A percentile compares a stretch with the other conserved stretches of the same genome.
Evolutionary conservation across 2,888 invertebrate genomes (phyloP).

Genomic region (Dyspetes luteomarginatus): DNA sequence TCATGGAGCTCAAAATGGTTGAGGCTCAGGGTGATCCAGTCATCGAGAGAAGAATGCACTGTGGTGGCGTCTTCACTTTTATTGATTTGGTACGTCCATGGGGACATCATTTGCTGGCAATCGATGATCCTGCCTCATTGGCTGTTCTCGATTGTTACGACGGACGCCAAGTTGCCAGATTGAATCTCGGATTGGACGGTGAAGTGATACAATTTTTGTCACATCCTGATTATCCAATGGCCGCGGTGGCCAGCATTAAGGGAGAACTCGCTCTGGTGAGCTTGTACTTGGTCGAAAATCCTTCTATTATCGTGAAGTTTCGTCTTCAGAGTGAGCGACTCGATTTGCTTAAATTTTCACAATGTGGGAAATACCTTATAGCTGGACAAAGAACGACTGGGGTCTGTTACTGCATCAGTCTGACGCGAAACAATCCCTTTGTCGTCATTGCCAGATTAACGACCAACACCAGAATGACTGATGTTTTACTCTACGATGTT

Average conservation of each 20-base stretch:
- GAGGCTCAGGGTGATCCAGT: conserved; percentile 57
- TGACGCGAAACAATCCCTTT: conserved; percentile 63
- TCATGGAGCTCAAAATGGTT: conserved; percentile 72
- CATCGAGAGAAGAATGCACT: conserved; percentile 58
- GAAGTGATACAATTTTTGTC: conserved; percentile 69
- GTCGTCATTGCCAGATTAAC: conserved; percentile 67
- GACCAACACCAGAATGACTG: conserved; percentile 66
- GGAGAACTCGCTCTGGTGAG: conserved; percentile 76
- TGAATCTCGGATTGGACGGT: conserved; percentile 70
- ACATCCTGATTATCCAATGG: conserved; percentile 76
- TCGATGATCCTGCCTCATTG: conserved; percentile 69
- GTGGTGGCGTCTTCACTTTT: conserved; percentile 71
- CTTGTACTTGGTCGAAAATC: conserved; percentile 67
- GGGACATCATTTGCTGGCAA: conserved; percentile 75
- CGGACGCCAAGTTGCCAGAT: conserved; percentile 68
- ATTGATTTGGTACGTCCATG: conserved; percentile 77
- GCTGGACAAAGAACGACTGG: conserved; percentile 73
- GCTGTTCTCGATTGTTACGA: conserved; percentile 71
- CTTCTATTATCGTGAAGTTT: conserved; percentile 68
- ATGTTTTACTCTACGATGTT: conserved; percentile 72
- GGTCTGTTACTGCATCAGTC: conserved; percentile 73
- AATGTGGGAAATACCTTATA: conserved; percentile 70
- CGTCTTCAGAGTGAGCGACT: conserved; percentile 71
- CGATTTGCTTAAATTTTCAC: conserved; percentile 78
- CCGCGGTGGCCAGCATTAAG: conserved; percentile 67